These are phyloP conservation scores for Aramus guarauna DNA, from an alignment of 2,113 vertebrate species.

Conservation along the genomic window DNA sequence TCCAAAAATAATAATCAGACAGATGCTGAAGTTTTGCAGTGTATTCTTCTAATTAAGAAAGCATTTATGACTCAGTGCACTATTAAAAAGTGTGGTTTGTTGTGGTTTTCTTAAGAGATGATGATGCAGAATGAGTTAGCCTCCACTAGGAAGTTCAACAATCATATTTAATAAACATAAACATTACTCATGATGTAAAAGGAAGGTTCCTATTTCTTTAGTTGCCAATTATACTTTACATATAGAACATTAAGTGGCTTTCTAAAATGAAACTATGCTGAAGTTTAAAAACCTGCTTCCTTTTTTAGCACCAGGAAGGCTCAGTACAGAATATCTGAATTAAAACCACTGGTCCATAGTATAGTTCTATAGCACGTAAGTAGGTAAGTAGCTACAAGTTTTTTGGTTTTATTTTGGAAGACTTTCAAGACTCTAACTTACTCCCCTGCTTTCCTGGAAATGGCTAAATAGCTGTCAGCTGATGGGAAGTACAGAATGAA, in stretches of 20 bases:
- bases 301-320: not conserved
- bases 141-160: not conserved
- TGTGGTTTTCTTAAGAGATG: not conserved
- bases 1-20: constrained; percentile 1
- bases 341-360: not conserved
- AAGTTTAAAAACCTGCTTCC: not conserved
- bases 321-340: not conserved
- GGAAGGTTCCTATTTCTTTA: not conserved
- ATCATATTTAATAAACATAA: not conserved
- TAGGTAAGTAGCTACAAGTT: not conserved
- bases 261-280: not conserved
- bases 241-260: not conserved
- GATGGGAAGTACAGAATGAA: not conserved
- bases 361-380: not conserved
- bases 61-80: not conserved
- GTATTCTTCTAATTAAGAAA: not conserved
- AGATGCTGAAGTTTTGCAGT: not conserved
- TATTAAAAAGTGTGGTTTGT: not conserved
- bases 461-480: not conserved
- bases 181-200: not conserved
- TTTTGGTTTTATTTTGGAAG: not conserved
- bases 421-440: not conserved
- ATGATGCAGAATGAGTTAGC: not conserved
- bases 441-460: not conserved
- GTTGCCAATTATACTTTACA: not conserved